Evolutionary conservation across 1,140 invertebrate genomes (phyloP).

Genomic region (Conopomorpha cramerella): DNA sequence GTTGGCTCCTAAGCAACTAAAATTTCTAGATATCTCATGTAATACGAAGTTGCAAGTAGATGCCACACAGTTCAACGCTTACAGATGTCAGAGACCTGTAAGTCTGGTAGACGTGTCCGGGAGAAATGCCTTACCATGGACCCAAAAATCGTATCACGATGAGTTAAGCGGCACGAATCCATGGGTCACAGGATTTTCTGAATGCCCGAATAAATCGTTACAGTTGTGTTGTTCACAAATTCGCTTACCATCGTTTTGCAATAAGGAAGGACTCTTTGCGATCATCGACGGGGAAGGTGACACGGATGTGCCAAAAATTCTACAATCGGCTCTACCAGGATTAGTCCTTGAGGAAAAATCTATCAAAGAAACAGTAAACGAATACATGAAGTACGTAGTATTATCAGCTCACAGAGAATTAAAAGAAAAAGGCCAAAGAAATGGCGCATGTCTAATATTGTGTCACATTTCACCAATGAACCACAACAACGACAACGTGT

Average conservation of each 20-base stretch:
- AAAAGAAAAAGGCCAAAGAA: conserved; percentile 71
- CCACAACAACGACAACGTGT: conserved; percentile 51
- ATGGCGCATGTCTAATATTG: conserved; percentile 71
- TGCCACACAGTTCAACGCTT: conserved; percentile 77
- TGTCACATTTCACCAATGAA: conserved; percentile 71
- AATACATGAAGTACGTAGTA: conserved; percentile 84
- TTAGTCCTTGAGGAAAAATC: conserved; percentile 78
- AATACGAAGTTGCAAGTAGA: conserved; percentile 81
- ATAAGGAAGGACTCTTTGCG: conserved; percentile 78
- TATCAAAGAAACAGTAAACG: conserved; percentile 75
- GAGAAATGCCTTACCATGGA: conserved; percentile 69
- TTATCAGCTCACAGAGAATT: conserved; percentile 76
- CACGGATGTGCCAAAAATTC: conserved; percentile 66
- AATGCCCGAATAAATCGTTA: conserved; percentile 75
- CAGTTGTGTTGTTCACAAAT: conserved; percentile 77
- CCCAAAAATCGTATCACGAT: conserved; percentile 61
- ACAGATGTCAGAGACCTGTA: conserved; percentile 76
- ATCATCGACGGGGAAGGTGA: conserved; percentile 80
- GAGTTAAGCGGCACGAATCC: conserved; percentile 63
- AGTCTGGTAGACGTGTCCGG: conserved; percentile 83
- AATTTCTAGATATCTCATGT: conserved; percentile 84
- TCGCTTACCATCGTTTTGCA: conserved; percentile 75
- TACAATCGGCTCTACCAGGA: conserved; percentile 76
- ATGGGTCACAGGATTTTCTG: conserved; percentile 83
- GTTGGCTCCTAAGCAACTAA: conserved; percentile 78